A percentile compares a stretch with the other conserved stretches of the same genome.
phyloP scores from a whole-genome alignment of 2,888 invertebrate genomes.

The Eueremaeus valkanovi region DNA sequence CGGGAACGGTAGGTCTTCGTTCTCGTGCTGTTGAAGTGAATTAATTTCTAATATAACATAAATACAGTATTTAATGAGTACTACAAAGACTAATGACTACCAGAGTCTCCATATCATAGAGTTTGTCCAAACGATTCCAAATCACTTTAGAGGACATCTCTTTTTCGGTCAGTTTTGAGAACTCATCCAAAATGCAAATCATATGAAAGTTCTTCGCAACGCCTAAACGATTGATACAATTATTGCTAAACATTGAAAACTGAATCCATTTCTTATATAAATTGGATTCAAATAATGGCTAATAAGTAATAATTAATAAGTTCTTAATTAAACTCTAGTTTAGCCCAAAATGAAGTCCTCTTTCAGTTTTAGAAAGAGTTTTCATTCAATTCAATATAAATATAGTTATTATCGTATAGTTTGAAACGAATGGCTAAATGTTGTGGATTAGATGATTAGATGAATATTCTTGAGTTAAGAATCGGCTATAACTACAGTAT shows the following conservation, averaged over 20 bases:
- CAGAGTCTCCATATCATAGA: conserved; percentile 38
- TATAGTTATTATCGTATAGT: no score
- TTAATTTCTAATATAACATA: conserved; percentile 33
- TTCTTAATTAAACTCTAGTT: no score
- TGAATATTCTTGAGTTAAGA: no score
- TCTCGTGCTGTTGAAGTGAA: conserved; percentile 61
- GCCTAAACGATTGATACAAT: conserved; percentile 5
- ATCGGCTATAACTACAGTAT: background rate
- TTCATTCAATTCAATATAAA: no score
- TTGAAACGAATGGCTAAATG: background rate
- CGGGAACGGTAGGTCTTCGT: conserved; percentile 63
- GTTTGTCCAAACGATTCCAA: conserved; percentile 30
- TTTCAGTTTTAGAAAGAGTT: no score
- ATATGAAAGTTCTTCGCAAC: conserved; percentile 34
- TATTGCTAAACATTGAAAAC: background rate
- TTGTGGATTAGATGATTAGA: background rate
- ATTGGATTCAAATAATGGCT: background rate
- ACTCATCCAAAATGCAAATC: conserved; percentile 29
- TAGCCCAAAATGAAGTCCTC: no score
- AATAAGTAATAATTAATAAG: no score
- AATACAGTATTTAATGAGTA: background rate
- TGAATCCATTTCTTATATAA: background rate
- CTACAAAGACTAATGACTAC: background rate
- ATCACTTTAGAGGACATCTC: conserved; percentile 26
- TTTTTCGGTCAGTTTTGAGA: background rate